A percentile compares a stretch with the other conserved stretches of the same genome.
Conservation (phyloP, 2,888 invertebrate species). For the Amitus sp. region DNA sequence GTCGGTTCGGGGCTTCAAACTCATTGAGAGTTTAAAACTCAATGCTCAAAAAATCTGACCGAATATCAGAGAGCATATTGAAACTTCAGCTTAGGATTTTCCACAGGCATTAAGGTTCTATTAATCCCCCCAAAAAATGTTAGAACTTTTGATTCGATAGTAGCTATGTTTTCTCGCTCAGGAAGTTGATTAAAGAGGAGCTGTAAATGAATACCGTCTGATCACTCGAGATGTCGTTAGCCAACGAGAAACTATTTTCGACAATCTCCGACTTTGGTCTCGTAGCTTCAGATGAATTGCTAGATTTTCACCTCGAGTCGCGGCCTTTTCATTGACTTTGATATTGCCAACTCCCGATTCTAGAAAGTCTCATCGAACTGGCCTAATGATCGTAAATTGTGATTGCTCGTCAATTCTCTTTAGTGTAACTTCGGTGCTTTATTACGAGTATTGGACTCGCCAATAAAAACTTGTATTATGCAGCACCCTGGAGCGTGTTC, state of each 20-base stretch:
- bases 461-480: conserved; percentile 25
- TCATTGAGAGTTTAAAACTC: neutral
- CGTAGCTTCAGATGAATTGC: conserved; percentile 11
- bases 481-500: conserved; percentile 2
- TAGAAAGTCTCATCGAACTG: conserved; percentile 10
- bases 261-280: conserved; percentile 39
- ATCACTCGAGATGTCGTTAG: conserved; percentile 53
- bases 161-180: conserved; percentile 13
- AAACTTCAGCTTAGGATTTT: neutral
- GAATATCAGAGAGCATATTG: neutral
- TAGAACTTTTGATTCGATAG: neutral
- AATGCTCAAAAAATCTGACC: neutral
- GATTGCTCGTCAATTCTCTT: conserved; percentile 25
- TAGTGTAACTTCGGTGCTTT: conserved; percentile 23
- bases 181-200: conserved; percentile 48
- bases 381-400: conserved; percentile 36
- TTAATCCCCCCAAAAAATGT: no score
- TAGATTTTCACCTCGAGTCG: conserved; percentile 11
- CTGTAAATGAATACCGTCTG: conserved; percentile 54
- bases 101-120: no score
- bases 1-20: neutral
- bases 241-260: conserved; percentile 51
- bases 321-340: conserved; percentile 29
- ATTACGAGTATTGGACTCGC: conserved; percentile 22
- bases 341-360: conserved; percentile 29